Conservation (phyloP, 2,797 vertebrate species). For the Tangara arthus region DNA sequence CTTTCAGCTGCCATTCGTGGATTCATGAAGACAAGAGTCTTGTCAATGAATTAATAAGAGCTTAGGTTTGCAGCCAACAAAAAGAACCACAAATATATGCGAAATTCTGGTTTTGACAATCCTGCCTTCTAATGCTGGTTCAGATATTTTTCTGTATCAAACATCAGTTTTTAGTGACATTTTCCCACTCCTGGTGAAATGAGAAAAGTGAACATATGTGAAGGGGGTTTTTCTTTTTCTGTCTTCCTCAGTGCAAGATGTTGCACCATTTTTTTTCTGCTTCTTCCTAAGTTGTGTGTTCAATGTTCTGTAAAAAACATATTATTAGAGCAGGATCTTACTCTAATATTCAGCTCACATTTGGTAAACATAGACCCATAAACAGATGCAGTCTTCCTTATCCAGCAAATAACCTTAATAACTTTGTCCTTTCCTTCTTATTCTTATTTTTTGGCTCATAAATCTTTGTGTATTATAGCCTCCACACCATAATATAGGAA, state of each 20-base stretch:
- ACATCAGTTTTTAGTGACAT: background rate
- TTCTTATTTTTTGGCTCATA: background rate
- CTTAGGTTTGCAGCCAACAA: background rate
- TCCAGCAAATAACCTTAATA: background rate
- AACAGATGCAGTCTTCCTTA: background rate
- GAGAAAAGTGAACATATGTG: background rate
- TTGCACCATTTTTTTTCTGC: background rate
- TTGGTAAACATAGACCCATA: background rate
- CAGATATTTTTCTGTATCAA: background rate
- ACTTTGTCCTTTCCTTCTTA: background rate
- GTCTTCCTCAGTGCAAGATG: background rate
- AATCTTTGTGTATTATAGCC: background rate
- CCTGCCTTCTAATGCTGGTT: background rate
- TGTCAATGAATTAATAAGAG: background rate
- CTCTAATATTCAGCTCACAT: background rate
- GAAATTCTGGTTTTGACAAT: background rate
- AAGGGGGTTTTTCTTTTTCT: background rate
- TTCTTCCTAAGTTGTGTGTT: background rate
- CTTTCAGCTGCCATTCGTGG: background rate
- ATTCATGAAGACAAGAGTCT: background rate
- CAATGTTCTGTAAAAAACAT: fast-evolving
- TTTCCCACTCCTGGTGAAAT: background rate
- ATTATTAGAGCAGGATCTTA: background rate
- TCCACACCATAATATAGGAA: background rate
- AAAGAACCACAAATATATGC: background rate